phyloP scores from a whole-genome alignment of 2,797 vertebrate species.

The Sciurus carolinensis region DNA sequence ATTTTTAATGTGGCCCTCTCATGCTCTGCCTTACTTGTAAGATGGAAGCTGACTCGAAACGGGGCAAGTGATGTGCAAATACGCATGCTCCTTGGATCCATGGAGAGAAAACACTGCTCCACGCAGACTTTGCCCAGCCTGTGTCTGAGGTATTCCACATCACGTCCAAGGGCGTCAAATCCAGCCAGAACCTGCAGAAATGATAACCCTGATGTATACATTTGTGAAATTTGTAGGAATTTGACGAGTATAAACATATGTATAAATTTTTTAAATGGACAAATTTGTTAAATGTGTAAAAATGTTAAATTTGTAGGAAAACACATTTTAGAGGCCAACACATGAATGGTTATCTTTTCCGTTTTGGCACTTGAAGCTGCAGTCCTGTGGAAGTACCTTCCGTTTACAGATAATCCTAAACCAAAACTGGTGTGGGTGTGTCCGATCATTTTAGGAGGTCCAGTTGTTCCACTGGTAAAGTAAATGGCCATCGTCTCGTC shows the following conservation, averaged over 20 bases:
- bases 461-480: constrained; percentile 93
- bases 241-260: not conserved
- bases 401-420: constrained; percentile 90
- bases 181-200: constrained; percentile 91
- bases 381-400: constrained; percentile 87
- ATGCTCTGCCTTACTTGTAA: constrained; percentile 88
- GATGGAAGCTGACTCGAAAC: constrained; percentile 88
- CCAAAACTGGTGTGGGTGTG: constrained; percentile 92
- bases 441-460: constrained; percentile 92
- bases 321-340: constrained; percentile 61
- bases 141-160: constrained; percentile 93
- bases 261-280: not conserved
- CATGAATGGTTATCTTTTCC: constrained; percentile 30
- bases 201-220: not conserved
- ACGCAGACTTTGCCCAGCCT: constrained; percentile 93
- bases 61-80: constrained; percentile 90
- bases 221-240: not conserved
- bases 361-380: not conserved
- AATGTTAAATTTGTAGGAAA: not conserved
- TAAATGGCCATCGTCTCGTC: constrained; percentile 91
- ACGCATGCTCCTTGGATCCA: constrained; percentile 93
- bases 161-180: constrained; percentile 90
- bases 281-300: not conserved
- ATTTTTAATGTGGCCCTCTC: not conserved
- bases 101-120: constrained; percentile 91